These are phyloP conservation scores for Lithophane semibrunnea DNA, from an alignment of 2,888 invertebrate species.

Conservation along the genomic window DNA sequence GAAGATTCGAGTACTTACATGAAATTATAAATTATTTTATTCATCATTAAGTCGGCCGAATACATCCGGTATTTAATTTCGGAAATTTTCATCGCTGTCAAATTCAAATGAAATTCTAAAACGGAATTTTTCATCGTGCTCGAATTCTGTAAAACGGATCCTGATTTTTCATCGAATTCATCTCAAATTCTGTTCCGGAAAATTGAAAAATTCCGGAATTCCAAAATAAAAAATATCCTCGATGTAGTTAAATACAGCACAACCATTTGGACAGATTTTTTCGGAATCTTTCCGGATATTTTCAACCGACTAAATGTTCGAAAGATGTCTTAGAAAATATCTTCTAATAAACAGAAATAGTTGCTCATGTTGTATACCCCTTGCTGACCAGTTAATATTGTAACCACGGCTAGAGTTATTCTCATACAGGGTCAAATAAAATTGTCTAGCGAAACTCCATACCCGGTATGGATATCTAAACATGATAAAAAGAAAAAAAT, in stretches of 20 bases:
- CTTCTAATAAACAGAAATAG: constrained; percentile 12
- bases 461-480: too few species aligned
- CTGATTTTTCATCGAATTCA: not conserved
- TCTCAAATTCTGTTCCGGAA: not conserved
- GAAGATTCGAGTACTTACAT: constrained; percentile 55
- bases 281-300: not conserved
- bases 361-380: not conserved
- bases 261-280: not conserved
- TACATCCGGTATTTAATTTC: not conserved
- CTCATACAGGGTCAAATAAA: too few species aligned
- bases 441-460: too few species aligned
- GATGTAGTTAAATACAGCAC: not conserved
- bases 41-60: constrained; percentile 17
- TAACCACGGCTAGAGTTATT: too few species aligned
- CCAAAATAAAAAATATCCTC: not conserved
- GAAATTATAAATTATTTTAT: constrained; percentile 40
- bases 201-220: not conserved
- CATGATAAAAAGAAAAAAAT: too few species aligned
- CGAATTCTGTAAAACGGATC: not conserved
- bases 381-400: not conserved
- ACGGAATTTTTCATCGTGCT: not conserved
- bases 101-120: not conserved
- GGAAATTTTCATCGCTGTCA: not conserved
- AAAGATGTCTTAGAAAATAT: constrained; percentile 11
- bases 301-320: not conserved